Conservation (phyloP, 1,140 invertebrate genomes). For the Megalonaias nervosa region DNA sequence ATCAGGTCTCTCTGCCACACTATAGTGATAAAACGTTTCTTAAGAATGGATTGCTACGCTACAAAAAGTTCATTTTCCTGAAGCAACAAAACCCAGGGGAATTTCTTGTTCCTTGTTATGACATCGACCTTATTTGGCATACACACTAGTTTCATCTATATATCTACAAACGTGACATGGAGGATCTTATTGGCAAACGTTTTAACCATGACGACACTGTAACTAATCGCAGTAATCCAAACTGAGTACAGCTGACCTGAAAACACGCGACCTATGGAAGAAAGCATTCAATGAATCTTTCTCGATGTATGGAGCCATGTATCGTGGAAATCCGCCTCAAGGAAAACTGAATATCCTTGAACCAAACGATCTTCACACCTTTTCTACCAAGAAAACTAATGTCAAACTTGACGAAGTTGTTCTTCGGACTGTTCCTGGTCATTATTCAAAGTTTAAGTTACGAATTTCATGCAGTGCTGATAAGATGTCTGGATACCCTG, state of each 20-base stretch:
- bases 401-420: neutral
- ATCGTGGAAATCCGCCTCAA: slow-evolving; percentile 56
- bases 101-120: slow-evolving; percentile 74
- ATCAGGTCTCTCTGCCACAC: slow-evolving; percentile 74
- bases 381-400: neutral
- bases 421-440: neutral
- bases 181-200: slow-evolving; percentile 63
- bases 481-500: too few relatives aligned
- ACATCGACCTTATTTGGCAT: slow-evolving; percentile 74
- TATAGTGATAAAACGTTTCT: slow-evolving; percentile 71
- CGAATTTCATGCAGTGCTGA: too few relatives aligned
- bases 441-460: too few relatives aligned
- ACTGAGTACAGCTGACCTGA: slow-evolving; percentile 52
- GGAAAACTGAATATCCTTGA: slow-evolving; percentile 45
- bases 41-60: slow-evolving; percentile 67
- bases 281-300: slow-evolving; percentile 57
- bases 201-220: slow-evolving; percentile 17
- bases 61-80: slow-evolving; percentile 72
- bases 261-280: slow-evolving; percentile 60
- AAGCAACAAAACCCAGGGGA: slow-evolving; percentile 68
- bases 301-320: slow-evolving; percentile 66
- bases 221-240: slow-evolving; percentile 59
- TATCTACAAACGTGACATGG: slow-evolving; percentile 69
- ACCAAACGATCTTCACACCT: slow-evolving; percentile 14
- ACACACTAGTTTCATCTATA: slow-evolving; percentile 72